phyloP scores from a whole-genome alignment of 2,113 vertebrate genomes.

The Pterophyllum scalare region DNA sequence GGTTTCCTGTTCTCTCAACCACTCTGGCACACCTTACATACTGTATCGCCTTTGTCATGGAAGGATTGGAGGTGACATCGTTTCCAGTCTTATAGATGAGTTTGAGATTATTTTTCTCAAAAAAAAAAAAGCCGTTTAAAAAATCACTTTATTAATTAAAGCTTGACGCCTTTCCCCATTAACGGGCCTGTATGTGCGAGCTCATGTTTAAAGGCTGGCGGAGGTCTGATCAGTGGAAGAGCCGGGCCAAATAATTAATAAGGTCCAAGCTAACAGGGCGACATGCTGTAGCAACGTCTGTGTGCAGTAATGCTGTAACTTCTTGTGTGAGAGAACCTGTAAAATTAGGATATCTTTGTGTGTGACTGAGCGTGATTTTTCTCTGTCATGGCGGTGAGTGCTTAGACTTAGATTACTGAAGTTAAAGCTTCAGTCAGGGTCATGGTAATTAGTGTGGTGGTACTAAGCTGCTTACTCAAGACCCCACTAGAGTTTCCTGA shows the following conservation, averaged over 20 bases:
- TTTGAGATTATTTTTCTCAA: not conserved
- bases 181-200: not conserved
- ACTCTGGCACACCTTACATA: not conserved
- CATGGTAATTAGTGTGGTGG: conserved; percentile 29
- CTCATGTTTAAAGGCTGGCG: not conserved
- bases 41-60: not conserved
- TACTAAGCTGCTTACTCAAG: conserved; percentile 47
- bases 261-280: too few species aligned
- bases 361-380: not conserved
- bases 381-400: not conserved
- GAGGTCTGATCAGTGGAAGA: not conserved
- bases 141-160: not conserved
- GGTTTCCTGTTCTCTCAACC: not conserved
- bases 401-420: conserved; percentile 28
- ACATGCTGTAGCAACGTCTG: not conserved
- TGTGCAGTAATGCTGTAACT: not conserved
- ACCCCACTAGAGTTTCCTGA: conserved; percentile 47
- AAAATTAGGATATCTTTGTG: not conserved
- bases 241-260: not conserved
- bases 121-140: not conserved
- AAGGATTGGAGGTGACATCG: not conserved
- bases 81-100: not conserved
- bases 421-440: conserved; percentile 22
- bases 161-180: not conserved
- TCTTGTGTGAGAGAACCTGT: not conserved